Evolutionary conservation across 2,888 invertebrate species (phyloP).

Genomic region (Leptinotarsa haldemani): DNA sequence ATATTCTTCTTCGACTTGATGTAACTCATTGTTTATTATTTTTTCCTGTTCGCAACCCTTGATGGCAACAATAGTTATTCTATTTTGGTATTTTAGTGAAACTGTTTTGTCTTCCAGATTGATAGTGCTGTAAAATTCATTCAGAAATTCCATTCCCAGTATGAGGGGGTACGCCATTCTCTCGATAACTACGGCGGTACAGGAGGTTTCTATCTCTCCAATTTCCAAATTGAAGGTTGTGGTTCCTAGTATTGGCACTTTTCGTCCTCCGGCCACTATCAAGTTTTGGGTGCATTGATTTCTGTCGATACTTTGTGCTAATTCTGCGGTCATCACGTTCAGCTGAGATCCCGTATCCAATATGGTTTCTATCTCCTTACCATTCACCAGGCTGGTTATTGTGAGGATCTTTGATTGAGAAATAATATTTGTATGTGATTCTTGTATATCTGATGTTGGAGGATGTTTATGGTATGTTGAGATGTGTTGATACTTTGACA

Average conservation of each 20-base stretch:
- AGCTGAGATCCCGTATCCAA: background rate
- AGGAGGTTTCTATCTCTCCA: background rate
- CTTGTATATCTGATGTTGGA: background rate
- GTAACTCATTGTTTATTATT: background rate
- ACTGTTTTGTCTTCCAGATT: background rate
- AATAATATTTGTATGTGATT: background rate
- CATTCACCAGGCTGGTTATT: background rate
- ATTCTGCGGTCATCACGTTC: background rate
- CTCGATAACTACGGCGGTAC: background rate
- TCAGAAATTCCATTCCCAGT: background rate
- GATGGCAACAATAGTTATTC: background rate
- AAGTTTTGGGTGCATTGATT: background rate
- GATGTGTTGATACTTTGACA: background rate
- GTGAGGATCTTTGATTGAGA: background rate
- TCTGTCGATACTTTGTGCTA: background rate
- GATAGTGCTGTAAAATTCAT: background rate
- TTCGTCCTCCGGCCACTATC: background rate
- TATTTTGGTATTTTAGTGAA: background rate
- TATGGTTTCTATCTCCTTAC: background rate
- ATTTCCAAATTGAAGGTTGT: background rate
- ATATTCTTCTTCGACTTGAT: background rate
- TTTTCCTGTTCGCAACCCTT: background rate
- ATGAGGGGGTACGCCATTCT: constrained; percentile 11
- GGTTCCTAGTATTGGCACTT: background rate
- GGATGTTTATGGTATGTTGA: too few species aligned